Conservation (phyloP, 1,140 invertebrate genomes). For the Tetramorium simillimum region DNA sequence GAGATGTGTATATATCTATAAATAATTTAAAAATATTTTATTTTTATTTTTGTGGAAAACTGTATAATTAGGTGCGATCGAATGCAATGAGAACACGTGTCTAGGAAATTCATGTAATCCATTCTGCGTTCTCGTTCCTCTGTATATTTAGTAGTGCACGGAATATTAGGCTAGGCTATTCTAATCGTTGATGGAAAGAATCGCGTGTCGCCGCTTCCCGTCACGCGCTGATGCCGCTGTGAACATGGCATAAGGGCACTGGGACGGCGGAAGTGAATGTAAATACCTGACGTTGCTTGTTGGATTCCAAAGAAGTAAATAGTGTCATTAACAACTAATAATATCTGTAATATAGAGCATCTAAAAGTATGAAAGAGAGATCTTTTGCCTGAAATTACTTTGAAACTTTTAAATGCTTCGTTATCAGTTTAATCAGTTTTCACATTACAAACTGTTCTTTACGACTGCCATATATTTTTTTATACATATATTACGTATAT, state of each 20-base stretch:
- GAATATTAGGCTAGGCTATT: conserved; percentile 59
- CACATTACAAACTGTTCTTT: neutral
- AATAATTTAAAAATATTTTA: neutral
- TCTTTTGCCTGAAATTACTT: neutral
- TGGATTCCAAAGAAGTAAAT: conserved; percentile 40
- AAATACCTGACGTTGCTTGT: conserved; percentile 40
- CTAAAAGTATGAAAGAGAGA: neutral
- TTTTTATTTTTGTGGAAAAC: neutral
- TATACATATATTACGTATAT: neutral
- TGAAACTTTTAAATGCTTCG: neutral
- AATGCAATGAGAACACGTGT: neutral
- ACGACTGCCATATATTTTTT: neutral
- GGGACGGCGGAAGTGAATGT: conserved; percentile 58
- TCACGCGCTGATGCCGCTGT: conserved; percentile 77
- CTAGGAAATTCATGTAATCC: neutral
- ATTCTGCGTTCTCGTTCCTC: conserved; percentile 8
- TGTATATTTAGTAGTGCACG: conserved; percentile 2
- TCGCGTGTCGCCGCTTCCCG: conserved; percentile 80
- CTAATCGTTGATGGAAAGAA: conserved; percentile 74
- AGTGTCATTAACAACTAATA: neutral
- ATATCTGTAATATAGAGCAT: neutral
- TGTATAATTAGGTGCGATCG: neutral
- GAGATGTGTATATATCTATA: no score
- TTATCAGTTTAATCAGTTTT: neutral
- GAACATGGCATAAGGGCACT: conserved; percentile 64